Evolutionary conservation across 2,113 vertebrate genomes (phyloP).

Genomic region (Seriola rivoliana): DNA sequence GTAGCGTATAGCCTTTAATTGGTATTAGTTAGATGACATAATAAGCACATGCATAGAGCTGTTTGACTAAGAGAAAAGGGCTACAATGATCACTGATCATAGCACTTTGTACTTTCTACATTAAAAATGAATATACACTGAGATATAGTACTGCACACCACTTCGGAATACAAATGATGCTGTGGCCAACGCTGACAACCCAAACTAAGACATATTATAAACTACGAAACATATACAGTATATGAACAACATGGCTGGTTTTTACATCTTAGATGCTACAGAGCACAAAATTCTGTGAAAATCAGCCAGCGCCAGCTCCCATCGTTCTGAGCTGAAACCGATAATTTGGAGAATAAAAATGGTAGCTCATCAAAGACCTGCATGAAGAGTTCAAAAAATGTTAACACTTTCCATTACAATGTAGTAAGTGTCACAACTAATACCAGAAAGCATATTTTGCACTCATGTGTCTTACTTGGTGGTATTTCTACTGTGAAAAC

Average conservation of each 20-base stretch:
- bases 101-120: constrained; percentile 51
- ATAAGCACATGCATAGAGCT: constrained; percentile 46
- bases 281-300: background rate
- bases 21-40: constrained; percentile 64
- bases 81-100: constrained; percentile 55
- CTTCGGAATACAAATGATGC: constrained; percentile 56
- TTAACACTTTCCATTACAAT: constrained; percentile 12
- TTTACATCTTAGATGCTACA: constrained; percentile 1
- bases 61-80: constrained; percentile 57
- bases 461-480: background rate
- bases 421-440: background rate
- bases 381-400: constrained; percentile 8
- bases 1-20: constrained; percentile 59
- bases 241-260: background rate
- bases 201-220: constrained; percentile 10
- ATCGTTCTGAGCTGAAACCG: background rate
- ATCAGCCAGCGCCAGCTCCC: background rate
- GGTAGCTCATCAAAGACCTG: constrained; percentile 35
- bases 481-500: background rate
- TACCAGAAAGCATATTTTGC: constrained; percentile 10
- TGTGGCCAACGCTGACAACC: background rate
- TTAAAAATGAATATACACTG: constrained; percentile 53
- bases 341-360: constrained; percentile 45
- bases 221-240: constrained; percentile 5
- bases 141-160: constrained; percentile 36